phyloP scores from a whole-genome alignment of 2,888 invertebrate species.

The Oegoconia quadripuncta region DNA sequence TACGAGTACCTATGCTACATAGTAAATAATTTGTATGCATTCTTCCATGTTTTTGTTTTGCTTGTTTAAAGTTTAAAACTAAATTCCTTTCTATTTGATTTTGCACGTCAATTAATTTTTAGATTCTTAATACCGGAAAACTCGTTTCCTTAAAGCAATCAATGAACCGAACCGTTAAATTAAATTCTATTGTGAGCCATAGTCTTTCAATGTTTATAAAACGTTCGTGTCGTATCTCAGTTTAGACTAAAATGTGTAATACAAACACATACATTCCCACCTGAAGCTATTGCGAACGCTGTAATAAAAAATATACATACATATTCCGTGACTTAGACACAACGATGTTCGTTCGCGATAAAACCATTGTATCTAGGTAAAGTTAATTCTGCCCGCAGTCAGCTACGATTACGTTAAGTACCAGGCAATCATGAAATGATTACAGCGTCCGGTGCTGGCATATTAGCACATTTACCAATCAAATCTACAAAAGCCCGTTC shows the following conservation, averaged over 20 bases:
- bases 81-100: background rate
- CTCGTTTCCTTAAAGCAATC: constrained; percentile 40
- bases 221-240: constrained; percentile 22
- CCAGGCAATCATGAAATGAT: constrained; percentile 67
- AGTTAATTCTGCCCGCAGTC: constrained; percentile 50
- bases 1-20: too few relatives aligned
- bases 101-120: background rate
- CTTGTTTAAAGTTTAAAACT: too few relatives aligned
- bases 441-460: constrained; percentile 60
- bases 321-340: constrained; percentile 32
- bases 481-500: constrained; percentile 35
- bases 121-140: constrained; percentile 20
- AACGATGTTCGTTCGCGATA: constrained; percentile 39
- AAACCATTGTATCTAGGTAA: constrained; percentile 54
- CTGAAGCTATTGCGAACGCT: constrained; percentile 9
- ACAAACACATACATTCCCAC: constrained; percentile 10
- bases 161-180: constrained; percentile 50
- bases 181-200: constrained; percentile 37
- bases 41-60: too few relatives aligned
- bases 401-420: constrained; percentile 61
- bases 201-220: constrained; percentile 24
- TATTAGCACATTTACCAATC: constrained; percentile 59
- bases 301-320: constrained; percentile 9
- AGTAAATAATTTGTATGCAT: too few relatives aligned
- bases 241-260: background rate